A percentile compares a stretch with the other conserved stretches of the same genome.
These are phyloP conservation scores for Octomys mimax DNA, from an alignment of 2,797 vertebrate genomes.

Conservation along the genomic window DNA sequence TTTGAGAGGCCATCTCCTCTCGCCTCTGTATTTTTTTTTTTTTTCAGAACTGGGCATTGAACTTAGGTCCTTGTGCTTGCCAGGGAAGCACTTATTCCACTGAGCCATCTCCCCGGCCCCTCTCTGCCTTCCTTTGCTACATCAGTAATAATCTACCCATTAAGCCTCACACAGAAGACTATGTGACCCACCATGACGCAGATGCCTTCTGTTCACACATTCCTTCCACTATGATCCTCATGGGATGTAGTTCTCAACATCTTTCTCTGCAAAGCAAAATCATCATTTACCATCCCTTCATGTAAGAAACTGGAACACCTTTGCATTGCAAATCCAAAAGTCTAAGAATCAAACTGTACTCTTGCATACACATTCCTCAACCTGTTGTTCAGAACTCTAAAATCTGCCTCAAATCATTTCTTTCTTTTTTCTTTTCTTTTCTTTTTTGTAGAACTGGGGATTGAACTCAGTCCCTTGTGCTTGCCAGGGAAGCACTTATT, in stretches of 20 bases:
- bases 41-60: too few relatives aligned
- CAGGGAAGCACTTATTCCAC: too few relatives aligned
- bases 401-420: not conserved
- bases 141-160: too few relatives aligned
- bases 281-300: not conserved
- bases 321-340: not conserved
- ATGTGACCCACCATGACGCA: too few relatives aligned
- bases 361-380: not conserved
- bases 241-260: fast-evolving
- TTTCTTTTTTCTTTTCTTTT: too few relatives aligned
- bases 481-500: too few relatives aligned
- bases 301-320: not conserved
- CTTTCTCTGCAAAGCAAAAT: not conserved
- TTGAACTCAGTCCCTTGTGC: too few relatives aligned
- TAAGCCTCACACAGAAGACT: not conserved
- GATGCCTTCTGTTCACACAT: not conserved
- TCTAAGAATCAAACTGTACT: not conserved
- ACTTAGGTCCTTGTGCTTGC: too few relatives aligned
- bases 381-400: not conserved
- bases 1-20: not conserved
- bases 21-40: not conserved
- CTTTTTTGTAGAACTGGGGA: too few relatives aligned
- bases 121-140: not conserved
- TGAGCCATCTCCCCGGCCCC: too few relatives aligned
- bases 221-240: not conserved